Percentiles rank a stretch among this genome's conserved stretches.
These are phyloP conservation scores for Corvus moneduloides DNA, from an alignment of 2,113 vertebrate genomes.

Conservation along the genomic window DNA sequence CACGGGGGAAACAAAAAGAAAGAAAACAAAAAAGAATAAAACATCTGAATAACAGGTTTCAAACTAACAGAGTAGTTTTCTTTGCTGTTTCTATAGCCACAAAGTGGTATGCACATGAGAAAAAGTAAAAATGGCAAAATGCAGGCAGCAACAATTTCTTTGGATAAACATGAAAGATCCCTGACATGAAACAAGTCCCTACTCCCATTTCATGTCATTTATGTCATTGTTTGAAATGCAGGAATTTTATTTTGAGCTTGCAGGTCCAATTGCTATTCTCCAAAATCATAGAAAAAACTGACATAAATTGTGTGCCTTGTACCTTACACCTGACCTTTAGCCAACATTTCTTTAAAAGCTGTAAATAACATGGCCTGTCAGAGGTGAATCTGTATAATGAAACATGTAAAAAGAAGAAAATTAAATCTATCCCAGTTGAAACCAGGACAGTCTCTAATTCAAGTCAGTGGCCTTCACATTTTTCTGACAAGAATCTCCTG, in stretches of 20 bases:
- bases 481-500: not conserved
- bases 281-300: not conserved
- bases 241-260: not conserved
- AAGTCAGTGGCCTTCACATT: not conserved
- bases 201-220: not conserved
- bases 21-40: accelerated
- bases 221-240: not conserved
- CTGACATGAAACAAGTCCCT: not conserved
- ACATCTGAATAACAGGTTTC: not conserved
- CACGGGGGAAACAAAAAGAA: accelerated
- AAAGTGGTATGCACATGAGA: not conserved
- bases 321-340: not conserved
- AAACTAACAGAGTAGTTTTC: not conserved
- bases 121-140: slow-evolving; percentile 28
- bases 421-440: not conserved
- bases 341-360: not conserved
- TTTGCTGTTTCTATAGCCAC: not conserved
- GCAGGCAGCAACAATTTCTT: not conserved
- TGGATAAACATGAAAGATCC: slow-evolving; percentile 18
- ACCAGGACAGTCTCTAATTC: not conserved
- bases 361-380: not conserved
- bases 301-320: not conserved
- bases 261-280: not conserved
- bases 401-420: not conserved
- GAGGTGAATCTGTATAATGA: not conserved